These are phyloP conservation scores for Heterodera schachtii DNA, from an alignment of 1,140 invertebrate species.

Conservation along the genomic window DNA sequence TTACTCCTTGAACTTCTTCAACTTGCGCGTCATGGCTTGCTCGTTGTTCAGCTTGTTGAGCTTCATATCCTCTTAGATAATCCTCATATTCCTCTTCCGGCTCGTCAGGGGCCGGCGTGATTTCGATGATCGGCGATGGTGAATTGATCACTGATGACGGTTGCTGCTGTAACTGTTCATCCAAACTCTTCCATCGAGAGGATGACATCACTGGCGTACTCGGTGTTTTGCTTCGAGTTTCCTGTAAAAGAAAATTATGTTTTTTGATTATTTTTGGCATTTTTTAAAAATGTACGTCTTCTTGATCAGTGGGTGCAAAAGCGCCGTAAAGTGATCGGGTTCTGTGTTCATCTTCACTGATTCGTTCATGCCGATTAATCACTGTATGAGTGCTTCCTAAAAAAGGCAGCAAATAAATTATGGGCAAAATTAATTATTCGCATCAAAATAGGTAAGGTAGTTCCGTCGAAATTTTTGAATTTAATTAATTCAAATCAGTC, in stretches of 20 bases:
- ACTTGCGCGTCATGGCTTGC: not conserved
- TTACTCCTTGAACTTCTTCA: not conserved
- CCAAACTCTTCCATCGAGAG: conserved; percentile 25
- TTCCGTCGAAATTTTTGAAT: too few species aligned
- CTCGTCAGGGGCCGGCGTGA: conserved; percentile 21
- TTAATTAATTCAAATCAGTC: too few species aligned
- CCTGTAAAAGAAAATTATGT: not conserved
- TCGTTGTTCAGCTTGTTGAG: too few species aligned
- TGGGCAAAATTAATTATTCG: too few species aligned
- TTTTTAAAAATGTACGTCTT: not conserved
- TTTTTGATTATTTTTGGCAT: not conserved
- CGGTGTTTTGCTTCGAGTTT: not conserved
- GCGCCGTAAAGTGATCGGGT: conserved; percentile 20
- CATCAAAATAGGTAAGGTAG: too few species aligned
- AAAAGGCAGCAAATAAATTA: not conserved
- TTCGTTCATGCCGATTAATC: conserved; percentile 11
- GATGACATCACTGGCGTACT: conserved; percentile 19
- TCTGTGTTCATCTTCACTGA: conserved; percentile 14
- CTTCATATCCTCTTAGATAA: too few species aligned
- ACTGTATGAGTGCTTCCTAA: conserved; percentile 19
- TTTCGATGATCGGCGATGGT: conserved; percentile 26
- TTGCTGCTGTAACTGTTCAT: conserved; percentile 11
- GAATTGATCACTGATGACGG: not conserved
- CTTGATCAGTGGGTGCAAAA: not conserved
- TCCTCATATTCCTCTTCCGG: conserved; percentile 8